Conservation (phyloP, 2,797 vertebrate species). For the Lithobates pipiens region DNA sequence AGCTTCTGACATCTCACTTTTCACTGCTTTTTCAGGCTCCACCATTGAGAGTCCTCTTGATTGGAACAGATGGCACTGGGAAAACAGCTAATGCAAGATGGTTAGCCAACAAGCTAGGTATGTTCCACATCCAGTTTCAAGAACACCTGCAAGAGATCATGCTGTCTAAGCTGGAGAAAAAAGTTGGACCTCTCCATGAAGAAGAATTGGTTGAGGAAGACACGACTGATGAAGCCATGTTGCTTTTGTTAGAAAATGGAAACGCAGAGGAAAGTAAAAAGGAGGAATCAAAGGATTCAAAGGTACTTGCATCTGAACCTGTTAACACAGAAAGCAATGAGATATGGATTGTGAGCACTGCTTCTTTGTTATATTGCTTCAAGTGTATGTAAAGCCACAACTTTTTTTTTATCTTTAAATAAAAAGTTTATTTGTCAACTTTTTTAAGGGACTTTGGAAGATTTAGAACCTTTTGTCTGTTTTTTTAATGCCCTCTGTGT, state of each 20-base stretch:
- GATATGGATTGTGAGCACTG: too few relatives aligned
- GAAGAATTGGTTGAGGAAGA: constrained; percentile 73
- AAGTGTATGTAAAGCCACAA: too few relatives aligned
- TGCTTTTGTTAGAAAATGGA: constrained; percentile 58
- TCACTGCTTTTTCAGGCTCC: constrained; percentile 79
- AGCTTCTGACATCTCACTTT: not conserved
- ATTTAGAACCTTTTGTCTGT: too few relatives aligned
- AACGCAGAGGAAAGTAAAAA: constrained; percentile 64
- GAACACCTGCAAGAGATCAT: constrained; percentile 89
- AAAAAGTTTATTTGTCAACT: too few relatives aligned
- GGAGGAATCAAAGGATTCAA: constrained; percentile 53
- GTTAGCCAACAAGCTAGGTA: constrained; percentile 84
- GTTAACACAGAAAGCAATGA: not conserved
- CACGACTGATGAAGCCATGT: constrained; percentile 36
- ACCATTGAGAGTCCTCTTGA: constrained; percentile 82
- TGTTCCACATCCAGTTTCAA: constrained; percentile 94
- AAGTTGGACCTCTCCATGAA: constrained; percentile 76
- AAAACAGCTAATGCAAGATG: constrained; percentile 84
- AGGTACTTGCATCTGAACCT: constrained; percentile 64
- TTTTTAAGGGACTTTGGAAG: too few relatives aligned
- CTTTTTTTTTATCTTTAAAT: too few relatives aligned
- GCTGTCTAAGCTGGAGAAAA: constrained; percentile 82
- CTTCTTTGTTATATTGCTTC: too few relatives aligned
- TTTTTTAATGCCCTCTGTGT: too few relatives aligned
- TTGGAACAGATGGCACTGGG: constrained; percentile 87